Conservation (phyloP, 2,797 vertebrate species). For the Crax fasciolata region DNA sequence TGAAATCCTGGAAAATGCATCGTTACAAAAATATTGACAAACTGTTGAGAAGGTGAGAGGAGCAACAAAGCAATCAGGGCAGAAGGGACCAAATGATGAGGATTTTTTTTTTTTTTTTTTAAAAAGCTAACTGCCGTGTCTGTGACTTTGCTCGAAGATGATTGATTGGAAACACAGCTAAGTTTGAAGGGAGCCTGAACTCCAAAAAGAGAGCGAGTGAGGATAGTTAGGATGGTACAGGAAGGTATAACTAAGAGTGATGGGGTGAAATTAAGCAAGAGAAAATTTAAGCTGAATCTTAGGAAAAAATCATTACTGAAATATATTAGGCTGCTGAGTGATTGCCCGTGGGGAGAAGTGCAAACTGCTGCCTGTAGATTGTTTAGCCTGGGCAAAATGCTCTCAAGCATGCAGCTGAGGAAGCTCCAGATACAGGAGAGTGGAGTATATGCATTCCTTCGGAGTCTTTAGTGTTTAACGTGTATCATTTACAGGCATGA, state of each 20-base stretch:
- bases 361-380: conserved; percentile 52
- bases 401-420: not conserved
- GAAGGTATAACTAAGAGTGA: conserved; percentile 72
- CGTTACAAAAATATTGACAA: conserved; percentile 22
- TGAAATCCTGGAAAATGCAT: not conserved
- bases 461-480: not conserved
- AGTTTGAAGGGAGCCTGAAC: conserved; percentile 51
- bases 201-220: not conserved
- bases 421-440: not conserved
- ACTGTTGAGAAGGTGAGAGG: conserved; percentile 43
- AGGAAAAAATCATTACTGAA: conserved; percentile 74
- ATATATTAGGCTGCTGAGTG: conserved; percentile 65
- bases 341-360: conserved; percentile 20
- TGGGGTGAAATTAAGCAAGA: conserved; percentile 71
- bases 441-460: not conserved
- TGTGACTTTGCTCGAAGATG: conserved; percentile 44
- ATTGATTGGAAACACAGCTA: conserved; percentile 57
- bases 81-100: conserved; percentile 63
- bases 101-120: not conserved
- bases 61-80: conserved; percentile 53
- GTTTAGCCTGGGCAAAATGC: conserved; percentile 39
- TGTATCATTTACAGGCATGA: not conserved
- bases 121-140: conserved; percentile 48
- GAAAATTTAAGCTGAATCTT: conserved; percentile 76
- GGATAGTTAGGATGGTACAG: conserved; percentile 12